Conservation (phyloP, 2,888 invertebrate species). For the Cylindroiulus punctatus region DNA sequence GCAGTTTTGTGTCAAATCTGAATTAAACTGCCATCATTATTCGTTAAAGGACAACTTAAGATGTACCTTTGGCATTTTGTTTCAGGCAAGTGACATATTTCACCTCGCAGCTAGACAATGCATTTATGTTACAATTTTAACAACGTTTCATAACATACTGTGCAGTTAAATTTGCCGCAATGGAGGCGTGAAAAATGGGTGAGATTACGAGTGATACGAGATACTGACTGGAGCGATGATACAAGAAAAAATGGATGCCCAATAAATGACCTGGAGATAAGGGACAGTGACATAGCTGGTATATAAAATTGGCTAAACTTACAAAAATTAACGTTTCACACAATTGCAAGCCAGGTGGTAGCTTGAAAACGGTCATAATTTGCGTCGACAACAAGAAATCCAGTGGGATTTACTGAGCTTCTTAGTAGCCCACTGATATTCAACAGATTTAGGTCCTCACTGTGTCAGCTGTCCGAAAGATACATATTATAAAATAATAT, state of each 20-base stretch:
- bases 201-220: not conserved
- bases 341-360: not conserved
- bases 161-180: not conserved
- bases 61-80: not conserved
- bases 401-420: not conserved
- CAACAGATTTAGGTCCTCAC: not conserved
- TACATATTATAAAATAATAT: not conserved
- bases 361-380: not conserved
- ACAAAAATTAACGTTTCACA: not conserved
- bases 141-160: not conserved
- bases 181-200: not conserved
- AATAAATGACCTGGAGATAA: not conserved
- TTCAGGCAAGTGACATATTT: not conserved
- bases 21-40: not conserved
- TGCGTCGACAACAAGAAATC: not conserved
- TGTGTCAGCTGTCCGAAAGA: not conserved
- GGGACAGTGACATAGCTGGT: conserved; percentile 19
- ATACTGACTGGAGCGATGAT: not conserved
- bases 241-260: not conserved
- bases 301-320: not conserved
- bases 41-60: not conserved
- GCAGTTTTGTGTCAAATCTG: not conserved
- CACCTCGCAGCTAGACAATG: not conserved
- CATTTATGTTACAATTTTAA: not conserved
- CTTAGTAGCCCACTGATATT: not conserved